Base-by-base conservation (phyloP, 2,113 vertebrate species). In the Neogobius melanostomus region DNA sequence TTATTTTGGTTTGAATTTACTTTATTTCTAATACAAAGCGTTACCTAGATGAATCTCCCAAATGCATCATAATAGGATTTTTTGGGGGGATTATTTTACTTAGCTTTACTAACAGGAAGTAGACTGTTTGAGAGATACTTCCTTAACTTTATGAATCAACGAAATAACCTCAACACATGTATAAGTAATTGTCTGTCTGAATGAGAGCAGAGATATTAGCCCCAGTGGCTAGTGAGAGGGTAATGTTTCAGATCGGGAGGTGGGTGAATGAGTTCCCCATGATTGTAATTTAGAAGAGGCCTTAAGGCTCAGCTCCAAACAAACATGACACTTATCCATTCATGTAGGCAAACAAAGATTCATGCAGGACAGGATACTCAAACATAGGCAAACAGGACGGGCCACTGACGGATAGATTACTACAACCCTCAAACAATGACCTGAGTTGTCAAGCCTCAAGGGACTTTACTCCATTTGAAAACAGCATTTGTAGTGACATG, bases 91-190 rank as follows among this genome's bases (percentile, higher is more conserved):
- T 36, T 36, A 36, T 36, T 49, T 49, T 49, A 50, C 11, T 15
- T 15, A 15, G 49, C 12, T 14, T 65, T 81, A 76, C 77, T 69
- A 69, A 77, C 64, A 81, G 83, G 76, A 84, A 85, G 49, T 15
- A 82, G 69, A 63, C 65, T 59, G 28, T 71, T 80, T 36, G 4
- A 36, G 28, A 36, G 28, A 70, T 66, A 76, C 74, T 80, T 81
- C 74, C 75, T 70, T 69, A 12, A 50, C 12, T 1, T 11, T 50
- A 50, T 50, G 11, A 11, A 49, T 12, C 11, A 11, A 70, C 47
- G 65, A 7, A 66, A 66, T 77, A 68, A 83, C 83, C 68, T 67
- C 64, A 80, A 86, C 77, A 72, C 75, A 73, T n/a, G n/a, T 10
- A 56, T 63, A 61, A 17, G 28, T 80, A 79, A 80, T 75, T 74